Conservation (phyloP, 1,140 invertebrate species). For the Bombus vancouverensis region DNA sequence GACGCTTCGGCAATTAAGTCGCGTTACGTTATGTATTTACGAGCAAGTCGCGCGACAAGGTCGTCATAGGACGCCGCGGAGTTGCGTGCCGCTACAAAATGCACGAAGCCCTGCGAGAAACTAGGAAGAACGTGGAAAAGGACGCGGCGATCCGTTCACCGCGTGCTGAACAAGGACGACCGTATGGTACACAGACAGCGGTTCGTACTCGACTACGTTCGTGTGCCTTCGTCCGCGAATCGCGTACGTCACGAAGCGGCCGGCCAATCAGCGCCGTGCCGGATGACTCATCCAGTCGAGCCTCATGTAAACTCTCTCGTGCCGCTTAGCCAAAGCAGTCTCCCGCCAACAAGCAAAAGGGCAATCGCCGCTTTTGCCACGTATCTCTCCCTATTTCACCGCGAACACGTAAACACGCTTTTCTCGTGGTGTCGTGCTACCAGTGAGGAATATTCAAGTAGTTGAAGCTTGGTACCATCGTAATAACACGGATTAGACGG, state of each 20-base stretch:
- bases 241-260: slow-evolving; percentile 67
- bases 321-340: slow-evolving; percentile 65
- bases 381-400: slow-evolving; percentile 23
- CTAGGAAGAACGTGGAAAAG: slow-evolving; percentile 32
- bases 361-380: slow-evolving; percentile 32
- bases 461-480: too few relatives aligned
- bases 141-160: not conserved
- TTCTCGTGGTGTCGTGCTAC: not conserved
- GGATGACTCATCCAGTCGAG: slow-evolving; percentile 73
- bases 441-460: not conserved
- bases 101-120: slow-evolving; percentile 47
- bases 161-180: not conserved
- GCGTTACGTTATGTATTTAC: slow-evolving; percentile 50
- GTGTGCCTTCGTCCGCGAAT: slow-evolving; percentile 52
- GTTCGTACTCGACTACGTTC: slow-evolving; percentile 41
- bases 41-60: slow-evolving; percentile 47
- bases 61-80: slow-evolving; percentile 51
- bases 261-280: slow-evolving; percentile 66
- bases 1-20: slow-evolving; percentile 34
- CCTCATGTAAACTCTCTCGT: slow-evolving; percentile 74
- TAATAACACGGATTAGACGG: not conserved
- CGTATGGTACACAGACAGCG: not conserved
- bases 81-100: slow-evolving; percentile 46
- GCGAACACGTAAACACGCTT: slow-evolving; percentile 25
- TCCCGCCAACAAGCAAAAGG: slow-evolving; percentile 66